Conservation (phyloP, 2,797 vertebrate species). For the Notolepis coatsorum region DNA sequence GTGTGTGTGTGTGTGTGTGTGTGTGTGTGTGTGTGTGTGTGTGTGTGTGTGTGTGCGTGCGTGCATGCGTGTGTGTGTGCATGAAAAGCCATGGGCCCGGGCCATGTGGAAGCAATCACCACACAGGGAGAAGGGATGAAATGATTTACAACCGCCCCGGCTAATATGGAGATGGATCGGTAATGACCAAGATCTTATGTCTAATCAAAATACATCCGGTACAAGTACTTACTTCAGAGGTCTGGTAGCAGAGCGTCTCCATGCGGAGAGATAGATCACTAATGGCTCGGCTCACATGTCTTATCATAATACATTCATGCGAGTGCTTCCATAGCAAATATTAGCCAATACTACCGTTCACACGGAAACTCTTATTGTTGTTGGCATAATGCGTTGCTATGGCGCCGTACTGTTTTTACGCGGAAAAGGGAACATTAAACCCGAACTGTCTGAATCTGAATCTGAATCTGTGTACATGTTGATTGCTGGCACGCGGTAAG, state of each 20-base stretch:
- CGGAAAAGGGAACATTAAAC: no score
- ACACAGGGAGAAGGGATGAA: constrained; percentile 56
- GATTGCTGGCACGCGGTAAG: no score
- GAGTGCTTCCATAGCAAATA: constrained; percentile 34
- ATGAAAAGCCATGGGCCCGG: constrained; percentile 21
- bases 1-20: constrained; percentile 40
- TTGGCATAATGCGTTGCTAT: background rate
- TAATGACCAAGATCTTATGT: constrained; percentile 59
- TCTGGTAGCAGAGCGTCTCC: constrained; percentile 20
- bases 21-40: constrained; percentile 44
- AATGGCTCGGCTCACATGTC: constrained; percentile 46
- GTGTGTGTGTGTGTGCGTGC: constrained; percentile 43
- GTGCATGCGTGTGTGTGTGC: constrained; percentile 39
- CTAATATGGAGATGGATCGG: constrained; percentile 54
- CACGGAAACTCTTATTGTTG: constrained; percentile 9
- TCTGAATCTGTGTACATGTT: no score
- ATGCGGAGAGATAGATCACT: constrained; percentile 28
- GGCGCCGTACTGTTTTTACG: no score
- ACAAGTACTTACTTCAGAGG: constrained; percentile 42
- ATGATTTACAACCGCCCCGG: constrained; percentile 49
- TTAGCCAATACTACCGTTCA: constrained; percentile 44
- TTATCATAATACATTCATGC: constrained; percentile 33
- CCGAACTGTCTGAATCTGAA: background rate
- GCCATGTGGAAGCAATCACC: constrained; percentile 70
- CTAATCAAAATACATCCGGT: constrained; percentile 67